These are phyloP conservation scores for Lasiurus borealis DNA, from an alignment of 2,113 vertebrate genomes.

Conservation along the genomic window DNA sequence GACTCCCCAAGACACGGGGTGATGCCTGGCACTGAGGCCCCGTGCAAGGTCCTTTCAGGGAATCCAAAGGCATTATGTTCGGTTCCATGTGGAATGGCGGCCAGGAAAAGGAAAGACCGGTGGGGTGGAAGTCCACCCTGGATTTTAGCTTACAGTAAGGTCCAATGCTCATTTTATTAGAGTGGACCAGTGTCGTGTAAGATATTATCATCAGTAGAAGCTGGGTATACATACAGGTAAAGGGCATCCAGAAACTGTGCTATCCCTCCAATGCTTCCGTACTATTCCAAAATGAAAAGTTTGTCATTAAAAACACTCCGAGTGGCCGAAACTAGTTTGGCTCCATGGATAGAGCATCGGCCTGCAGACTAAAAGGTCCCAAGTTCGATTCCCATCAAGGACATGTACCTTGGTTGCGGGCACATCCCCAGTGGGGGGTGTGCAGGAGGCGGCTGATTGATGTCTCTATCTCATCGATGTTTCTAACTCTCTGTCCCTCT, in stretches of 20 bases:
- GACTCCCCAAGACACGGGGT: neutral
- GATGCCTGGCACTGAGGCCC: too few species aligned
- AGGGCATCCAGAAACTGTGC: neutral
- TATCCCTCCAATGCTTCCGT: neutral
- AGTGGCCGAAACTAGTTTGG: neutral
- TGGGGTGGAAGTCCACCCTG: neutral
- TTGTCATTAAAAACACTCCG: neutral
- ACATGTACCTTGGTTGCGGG: too few species aligned
- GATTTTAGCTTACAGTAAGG: neutral
- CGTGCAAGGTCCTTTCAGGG: neutral
- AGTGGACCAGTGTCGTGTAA: constrained; percentile 29
- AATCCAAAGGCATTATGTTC: neutral
- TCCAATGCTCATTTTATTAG: neutral
- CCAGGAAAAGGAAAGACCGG: neutral
- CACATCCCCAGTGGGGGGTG: too few species aligned
- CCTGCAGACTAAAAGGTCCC: too few species aligned
- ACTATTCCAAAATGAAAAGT: constrained; percentile 30
- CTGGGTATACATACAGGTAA: neutral
- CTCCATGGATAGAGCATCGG: too few species aligned
- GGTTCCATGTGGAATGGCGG: neutral
- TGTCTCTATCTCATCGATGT: too few species aligned
- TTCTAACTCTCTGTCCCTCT: too few species aligned
- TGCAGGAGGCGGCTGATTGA: too few species aligned
- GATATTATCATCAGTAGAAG: neutral
- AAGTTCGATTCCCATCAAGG: too few species aligned